phyloP scores from a whole-genome alignment of 2,888 invertebrate species.

The Leucania comma region DNA sequence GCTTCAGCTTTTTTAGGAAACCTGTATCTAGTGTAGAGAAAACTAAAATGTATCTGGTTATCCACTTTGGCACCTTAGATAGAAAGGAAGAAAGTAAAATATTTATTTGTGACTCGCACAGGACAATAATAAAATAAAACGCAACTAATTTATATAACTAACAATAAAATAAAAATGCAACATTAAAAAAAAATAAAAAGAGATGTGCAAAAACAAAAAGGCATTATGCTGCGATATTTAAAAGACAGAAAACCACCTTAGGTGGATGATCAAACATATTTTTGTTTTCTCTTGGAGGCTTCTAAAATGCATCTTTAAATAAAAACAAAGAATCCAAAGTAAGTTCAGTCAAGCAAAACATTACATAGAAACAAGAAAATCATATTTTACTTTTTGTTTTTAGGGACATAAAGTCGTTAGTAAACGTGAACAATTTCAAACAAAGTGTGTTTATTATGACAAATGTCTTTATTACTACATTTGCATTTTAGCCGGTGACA shows the following conservation, averaged over 20 bases:
- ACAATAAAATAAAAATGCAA: too few species aligned
- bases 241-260: too few species aligned
- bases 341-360: slow-evolving; percentile 4
- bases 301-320: not conserved
- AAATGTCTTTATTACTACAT: slow-evolving; percentile 39
- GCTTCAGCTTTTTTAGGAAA: not conserved
- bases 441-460: slow-evolving; percentile 51
- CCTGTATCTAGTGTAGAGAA: not conserved
- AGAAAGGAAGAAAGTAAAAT: too few species aligned
- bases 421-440: slow-evolving; percentile 49
- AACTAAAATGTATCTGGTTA: too few species aligned
- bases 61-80: too few species aligned
- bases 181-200: too few species aligned
- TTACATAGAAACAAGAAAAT: not conserved
- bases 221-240: too few species aligned
- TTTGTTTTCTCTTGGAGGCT: not conserved
- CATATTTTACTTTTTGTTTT: slow-evolving; percentile 13
- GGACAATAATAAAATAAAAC: too few species aligned
- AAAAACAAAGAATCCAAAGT: not conserved
- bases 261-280: too few species aligned
- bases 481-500: slow-evolving; percentile 35
- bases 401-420: slow-evolving; percentile 42
- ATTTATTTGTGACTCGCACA: too few species aligned
- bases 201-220: too few species aligned
- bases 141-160: too few species aligned